phyloP scores from a whole-genome alignment of 2,797 vertebrate species.

The Danio jaintianensis region DNA sequence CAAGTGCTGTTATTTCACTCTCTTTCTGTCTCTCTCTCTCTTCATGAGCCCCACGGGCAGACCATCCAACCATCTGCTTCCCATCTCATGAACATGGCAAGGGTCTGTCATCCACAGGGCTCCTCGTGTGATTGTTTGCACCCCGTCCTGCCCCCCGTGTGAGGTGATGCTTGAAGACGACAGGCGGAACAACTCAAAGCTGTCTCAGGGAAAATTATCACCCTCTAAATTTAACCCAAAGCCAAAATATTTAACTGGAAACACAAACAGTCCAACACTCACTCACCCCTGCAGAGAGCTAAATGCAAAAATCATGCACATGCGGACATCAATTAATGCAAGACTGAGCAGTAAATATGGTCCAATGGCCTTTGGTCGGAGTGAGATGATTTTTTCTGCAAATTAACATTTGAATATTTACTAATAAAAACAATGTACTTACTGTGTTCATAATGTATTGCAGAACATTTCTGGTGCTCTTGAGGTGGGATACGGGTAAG shows the following conservation, averaged over 20 bases:
- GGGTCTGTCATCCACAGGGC: conserved; percentile 40
- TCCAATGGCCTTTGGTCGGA: not conserved
- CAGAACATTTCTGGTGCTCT: too few relatives aligned
- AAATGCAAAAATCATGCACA: not conserved
- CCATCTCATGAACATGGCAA: conserved; percentile 32
- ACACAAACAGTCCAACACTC: conserved; percentile 15
- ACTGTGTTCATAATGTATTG: too few relatives aligned
- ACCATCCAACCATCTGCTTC: conserved; percentile 56
- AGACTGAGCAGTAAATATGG: not conserved
- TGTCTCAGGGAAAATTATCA: conserved; percentile 30
- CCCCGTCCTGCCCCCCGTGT: not conserved
- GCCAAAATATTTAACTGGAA: conserved; percentile 27
- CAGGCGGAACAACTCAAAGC: conserved; percentile 16
- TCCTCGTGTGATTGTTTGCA: conserved; percentile 3
- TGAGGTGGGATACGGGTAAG: too few relatives aligned
- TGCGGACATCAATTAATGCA: not conserved
- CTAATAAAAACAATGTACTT: too few relatives aligned
- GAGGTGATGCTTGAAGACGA: conserved; percentile 37
- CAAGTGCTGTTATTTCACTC: conserved; percentile 51
- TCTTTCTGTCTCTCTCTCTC: conserved; percentile 11
- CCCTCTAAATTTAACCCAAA: conserved; percentile 32
- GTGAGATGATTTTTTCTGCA: too few relatives aligned
- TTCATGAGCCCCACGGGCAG: conserved; percentile 29
- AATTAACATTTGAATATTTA: too few relatives aligned
- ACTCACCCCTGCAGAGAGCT: not conserved